These are phyloP conservation scores for Eilema griseolum DNA, from an alignment of 2,888 invertebrate species.

Conservation along the genomic window DNA sequence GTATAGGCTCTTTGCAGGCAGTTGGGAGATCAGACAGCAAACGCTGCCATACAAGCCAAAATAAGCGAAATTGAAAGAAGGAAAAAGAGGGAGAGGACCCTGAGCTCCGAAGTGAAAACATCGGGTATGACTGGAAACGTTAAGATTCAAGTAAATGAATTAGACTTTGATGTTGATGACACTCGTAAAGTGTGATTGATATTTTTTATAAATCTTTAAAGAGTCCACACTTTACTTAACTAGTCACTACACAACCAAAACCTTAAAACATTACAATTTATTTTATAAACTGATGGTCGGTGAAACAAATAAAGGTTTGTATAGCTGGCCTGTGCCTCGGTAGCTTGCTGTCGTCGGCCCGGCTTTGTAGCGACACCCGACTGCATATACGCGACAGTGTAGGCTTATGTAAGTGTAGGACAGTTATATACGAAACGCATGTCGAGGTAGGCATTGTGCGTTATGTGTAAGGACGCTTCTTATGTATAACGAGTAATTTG, in stretches of 20 bases:
- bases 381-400: slow-evolving; percentile 7
- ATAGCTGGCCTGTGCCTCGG: slow-evolving; percentile 42
- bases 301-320: slow-evolving; percentile 25
- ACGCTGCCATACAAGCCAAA: no score
- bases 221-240: neutral
- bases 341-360: slow-evolving; percentile 60
- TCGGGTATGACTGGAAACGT: no score
- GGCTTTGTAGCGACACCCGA: slow-evolving; percentile 70
- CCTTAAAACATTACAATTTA: slow-evolving; percentile 15
- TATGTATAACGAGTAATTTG: slow-evolving; percentile 23
- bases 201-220: neutral
- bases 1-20: no score
- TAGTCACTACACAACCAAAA: neutral
- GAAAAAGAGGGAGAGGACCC: no score
- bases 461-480: slow-evolving; percentile 18
- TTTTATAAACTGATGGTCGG: slow-evolving; percentile 11
- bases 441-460: slow-evolving; percentile 19
- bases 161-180: no score
- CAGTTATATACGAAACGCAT: slow-evolving; percentile 10
- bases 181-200: neutral
- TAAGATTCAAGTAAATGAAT: no score
- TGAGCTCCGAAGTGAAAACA: no score
- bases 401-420: neutral
- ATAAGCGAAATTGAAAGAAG: no score
- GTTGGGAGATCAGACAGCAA: no score